These are phyloP conservation scores for Clupea harengus DNA, from an alignment of 2,113 vertebrate species.

Conservation along the genomic window DNA sequence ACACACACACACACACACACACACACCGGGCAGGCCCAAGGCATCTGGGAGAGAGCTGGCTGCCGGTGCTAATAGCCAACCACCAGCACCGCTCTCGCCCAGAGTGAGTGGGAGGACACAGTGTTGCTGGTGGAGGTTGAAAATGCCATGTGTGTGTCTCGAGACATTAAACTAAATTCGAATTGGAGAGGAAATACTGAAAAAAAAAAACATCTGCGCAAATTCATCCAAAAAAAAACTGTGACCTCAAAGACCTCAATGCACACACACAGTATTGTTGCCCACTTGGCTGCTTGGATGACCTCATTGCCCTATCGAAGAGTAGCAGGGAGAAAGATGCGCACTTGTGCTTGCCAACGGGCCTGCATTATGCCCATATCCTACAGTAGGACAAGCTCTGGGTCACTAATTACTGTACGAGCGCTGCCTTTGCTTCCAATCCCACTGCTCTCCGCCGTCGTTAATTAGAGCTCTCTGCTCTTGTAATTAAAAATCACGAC, in stretches of 20 bases:
- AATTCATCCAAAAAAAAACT: not conserved
- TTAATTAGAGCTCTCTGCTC: not conserved
- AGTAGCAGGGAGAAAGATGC: not conserved
- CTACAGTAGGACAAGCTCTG: not conserved
- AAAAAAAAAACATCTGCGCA: not conserved
- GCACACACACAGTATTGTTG: not conserved
- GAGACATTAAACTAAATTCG: not conserved
- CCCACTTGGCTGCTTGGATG: not conserved
- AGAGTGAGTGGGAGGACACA: not conserved
- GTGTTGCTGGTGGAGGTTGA: not conserved
- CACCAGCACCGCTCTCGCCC: not conserved
- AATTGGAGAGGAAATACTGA: not conserved
- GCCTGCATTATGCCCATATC: not conserved
- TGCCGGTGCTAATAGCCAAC: not conserved
- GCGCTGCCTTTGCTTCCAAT: not conserved
- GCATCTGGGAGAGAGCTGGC: not conserved
- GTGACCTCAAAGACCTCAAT: not conserved
- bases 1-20: slow-evolving; percentile 3
- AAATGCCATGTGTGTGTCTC: not conserved
- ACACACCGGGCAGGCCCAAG: not conserved
- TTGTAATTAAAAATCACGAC: slow-evolving; percentile 10
- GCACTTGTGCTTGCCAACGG: not conserved
- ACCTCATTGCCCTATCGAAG: not conserved
- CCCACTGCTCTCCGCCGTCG: not conserved
- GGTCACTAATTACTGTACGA: slow-evolving; percentile 3